These are phyloP conservation scores for Anguilla marmorata DNA, from an alignment of 2,797 vertebrate genomes.

Conservation along the genomic window DNA sequence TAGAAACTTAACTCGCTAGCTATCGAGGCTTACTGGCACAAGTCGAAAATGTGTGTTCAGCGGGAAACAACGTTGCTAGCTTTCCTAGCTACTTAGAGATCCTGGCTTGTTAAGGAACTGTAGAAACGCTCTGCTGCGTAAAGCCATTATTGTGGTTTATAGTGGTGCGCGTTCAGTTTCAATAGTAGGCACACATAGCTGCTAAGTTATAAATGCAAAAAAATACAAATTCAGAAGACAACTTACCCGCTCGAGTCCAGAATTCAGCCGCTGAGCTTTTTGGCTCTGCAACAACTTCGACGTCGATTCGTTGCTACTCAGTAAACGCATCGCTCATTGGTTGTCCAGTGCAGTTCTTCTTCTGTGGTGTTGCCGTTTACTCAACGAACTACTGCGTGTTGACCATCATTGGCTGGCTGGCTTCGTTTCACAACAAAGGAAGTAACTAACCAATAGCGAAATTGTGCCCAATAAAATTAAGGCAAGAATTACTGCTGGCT, in stretches of 20 bases:
- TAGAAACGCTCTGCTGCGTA: not conserved
- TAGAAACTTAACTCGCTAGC: not conserved
- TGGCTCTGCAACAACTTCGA: constrained; percentile 17
- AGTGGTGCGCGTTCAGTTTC: not conserved
- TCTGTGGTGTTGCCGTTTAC: not conserved
- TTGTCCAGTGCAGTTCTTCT: not conserved
- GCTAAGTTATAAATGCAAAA: constrained; percentile 29
- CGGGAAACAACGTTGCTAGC: not conserved
- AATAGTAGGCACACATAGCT: not conserved
- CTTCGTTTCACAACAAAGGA: not conserved
- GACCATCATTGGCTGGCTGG: constrained; percentile 17
- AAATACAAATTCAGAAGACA: constrained; percentile 35
- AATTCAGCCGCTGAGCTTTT: constrained; percentile 50
- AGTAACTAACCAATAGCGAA: not conserved
- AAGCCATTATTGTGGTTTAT: not conserved
- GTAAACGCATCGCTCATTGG: constrained; percentile 58
- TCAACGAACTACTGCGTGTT: not conserved
- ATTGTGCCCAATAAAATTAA: not conserved
- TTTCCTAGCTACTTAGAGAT: not conserved
- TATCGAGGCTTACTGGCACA: not conserved
- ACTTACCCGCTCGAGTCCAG: constrained; percentile 48
- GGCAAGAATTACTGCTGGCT: not conserved
- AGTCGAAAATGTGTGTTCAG: not conserved
- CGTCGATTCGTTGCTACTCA: constrained; percentile 56
- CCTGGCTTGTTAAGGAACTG: not conserved